Conservation (phyloP, 2,113 vertebrate species). For the Erinaceus europaeus region DNA sequence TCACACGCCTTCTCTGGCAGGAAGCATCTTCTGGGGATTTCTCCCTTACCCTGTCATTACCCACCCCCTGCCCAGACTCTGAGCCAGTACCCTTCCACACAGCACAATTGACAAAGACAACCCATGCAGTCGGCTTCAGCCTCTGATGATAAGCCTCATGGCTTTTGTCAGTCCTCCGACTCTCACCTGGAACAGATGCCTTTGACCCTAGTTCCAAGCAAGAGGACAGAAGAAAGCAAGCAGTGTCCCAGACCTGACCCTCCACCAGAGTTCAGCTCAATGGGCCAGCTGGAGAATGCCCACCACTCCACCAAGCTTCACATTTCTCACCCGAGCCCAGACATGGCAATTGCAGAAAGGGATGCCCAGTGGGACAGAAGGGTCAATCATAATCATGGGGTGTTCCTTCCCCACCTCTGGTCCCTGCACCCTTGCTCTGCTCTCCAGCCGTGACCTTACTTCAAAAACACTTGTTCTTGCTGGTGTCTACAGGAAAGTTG, state of each 20-base stretch:
- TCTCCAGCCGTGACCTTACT: neutral
- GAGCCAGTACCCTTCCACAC: conserved; percentile 30
- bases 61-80: conserved; percentile 12
- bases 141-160: neutral
- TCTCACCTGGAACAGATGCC: neutral
- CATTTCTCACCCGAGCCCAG: neutral
- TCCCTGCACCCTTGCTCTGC: too few species aligned
- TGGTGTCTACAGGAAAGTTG: neutral
- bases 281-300: neutral
- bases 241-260: neutral
- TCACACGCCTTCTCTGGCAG: conserved; percentile 28
- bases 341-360: neutral
- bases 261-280: neutral
- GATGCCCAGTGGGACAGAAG: neutral
- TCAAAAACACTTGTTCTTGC: too few species aligned
- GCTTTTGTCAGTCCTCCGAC: neutral
- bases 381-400: neutral
- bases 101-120: conserved; percentile 22
- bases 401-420: neutral
- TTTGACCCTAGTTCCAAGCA: neutral
- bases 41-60: conserved; percentile 16
- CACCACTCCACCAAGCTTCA: neutral
- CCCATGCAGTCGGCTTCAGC: neutral
- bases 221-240: neutral
- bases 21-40: conserved; percentile 23